A percentile compares a stretch with the other conserved stretches of the same genome.
Conservation (phyloP, 2,888 invertebrate species). For the Altica lythri region DNA sequence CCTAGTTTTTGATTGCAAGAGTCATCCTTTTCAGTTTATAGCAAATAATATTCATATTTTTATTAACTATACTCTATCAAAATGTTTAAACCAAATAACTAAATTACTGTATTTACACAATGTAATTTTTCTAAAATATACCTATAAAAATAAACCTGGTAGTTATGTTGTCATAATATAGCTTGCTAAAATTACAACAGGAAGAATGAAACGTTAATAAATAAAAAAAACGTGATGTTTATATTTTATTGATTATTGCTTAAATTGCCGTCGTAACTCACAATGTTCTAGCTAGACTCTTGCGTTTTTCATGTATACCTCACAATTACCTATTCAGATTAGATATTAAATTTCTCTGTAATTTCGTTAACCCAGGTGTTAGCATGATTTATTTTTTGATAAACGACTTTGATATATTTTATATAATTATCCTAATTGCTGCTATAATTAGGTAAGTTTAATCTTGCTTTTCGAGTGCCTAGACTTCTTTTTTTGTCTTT, state of each 20-base stretch:
- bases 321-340: constrained; percentile 43
- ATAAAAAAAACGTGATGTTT: constrained; percentile 11
- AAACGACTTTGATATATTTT: constrained; percentile 51
- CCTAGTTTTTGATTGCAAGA: too few species aligned
- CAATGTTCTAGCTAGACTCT: constrained; percentile 19
- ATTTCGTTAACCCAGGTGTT: constrained; percentile 53
- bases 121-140: too few species aligned
- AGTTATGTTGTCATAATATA: too few species aligned
- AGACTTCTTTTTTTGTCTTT: too few species aligned
- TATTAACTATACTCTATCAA: too few species aligned
- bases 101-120: too few species aligned
- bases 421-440: constrained; percentile 52
- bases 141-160: too few species aligned
- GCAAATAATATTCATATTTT: too few species aligned
- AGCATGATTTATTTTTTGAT: constrained; percentile 52
- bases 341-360: constrained; percentile 41
- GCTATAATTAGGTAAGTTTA: constrained; percentile 41
- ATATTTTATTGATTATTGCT: constrained; percentile 29
- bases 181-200: too few species aligned
- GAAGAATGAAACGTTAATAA: too few species aligned
- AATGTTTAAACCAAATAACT: too few species aligned
- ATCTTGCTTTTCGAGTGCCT: constrained; percentile 37
- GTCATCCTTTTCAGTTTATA: too few species aligned
- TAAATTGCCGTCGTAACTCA: constrained; percentile 23
- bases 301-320: constrained; percentile 30